phyloP scores from a whole-genome alignment of 1,140 invertebrate species.

The Holotrichia oblita region DNA sequence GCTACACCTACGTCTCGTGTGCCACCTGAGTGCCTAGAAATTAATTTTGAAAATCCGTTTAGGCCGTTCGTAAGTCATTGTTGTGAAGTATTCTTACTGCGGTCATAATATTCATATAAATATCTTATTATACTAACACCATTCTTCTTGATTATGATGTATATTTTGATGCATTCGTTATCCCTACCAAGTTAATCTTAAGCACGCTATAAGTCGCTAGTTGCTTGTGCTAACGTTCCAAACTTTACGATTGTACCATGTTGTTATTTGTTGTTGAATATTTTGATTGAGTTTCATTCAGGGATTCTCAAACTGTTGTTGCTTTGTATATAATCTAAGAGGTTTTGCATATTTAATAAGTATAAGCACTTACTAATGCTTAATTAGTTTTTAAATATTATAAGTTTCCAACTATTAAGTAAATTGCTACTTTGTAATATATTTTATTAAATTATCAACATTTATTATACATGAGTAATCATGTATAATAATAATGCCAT shows the following conservation, averaged over 20 bases:
- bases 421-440: too few species aligned
- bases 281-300: background rate
- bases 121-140: slow-evolving; percentile 50
- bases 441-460: too few species aligned
- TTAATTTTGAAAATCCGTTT: slow-evolving; percentile 54
- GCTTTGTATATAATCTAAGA: too few species aligned
- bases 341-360: too few species aligned
- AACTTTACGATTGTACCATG: slow-evolving; percentile 2
- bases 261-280: background rate
- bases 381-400: too few species aligned
- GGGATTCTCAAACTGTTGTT: too few species aligned
- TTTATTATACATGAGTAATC: too few species aligned
- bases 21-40: slow-evolving; percentile 48
- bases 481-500: too few species aligned
- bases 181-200: slow-evolving; percentile 30
- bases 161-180: slow-evolving; percentile 48
- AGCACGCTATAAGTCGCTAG: slow-evolving; percentile 21
- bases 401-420: too few species aligned
- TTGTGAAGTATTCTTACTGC: slow-evolving; percentile 47
- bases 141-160: slow-evolving; percentile 51
- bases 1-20: slow-evolving; percentile 50
- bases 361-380: too few species aligned
- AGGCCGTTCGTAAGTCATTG: slow-evolving; percentile 49
- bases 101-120: slow-evolving; percentile 52
- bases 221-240: background rate